Evolutionary conservation across 2,888 invertebrate genomes (phyloP), one percentile per base, ranked within the genome.

Genomic region (Nomada goodeniana): DNA sequence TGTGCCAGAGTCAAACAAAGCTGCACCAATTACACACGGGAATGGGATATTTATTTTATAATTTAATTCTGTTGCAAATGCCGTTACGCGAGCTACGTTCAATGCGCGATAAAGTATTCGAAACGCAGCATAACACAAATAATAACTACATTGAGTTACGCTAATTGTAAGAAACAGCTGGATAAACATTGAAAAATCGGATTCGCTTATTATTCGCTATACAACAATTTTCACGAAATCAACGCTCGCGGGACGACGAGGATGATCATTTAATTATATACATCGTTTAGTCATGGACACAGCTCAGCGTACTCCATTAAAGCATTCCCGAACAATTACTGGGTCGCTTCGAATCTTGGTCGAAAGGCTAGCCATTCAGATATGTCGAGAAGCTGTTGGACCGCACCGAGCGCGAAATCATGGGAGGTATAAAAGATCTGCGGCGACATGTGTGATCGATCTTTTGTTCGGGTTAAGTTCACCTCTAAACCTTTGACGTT

Each of bases 401-500:
- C 69, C 23, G 63, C 44, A 3, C 20, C 29, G 57, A 78, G 69
- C 79, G 63, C 63, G 63, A 78, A 63, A 78, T 59, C 72, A 44
- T 47, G 52, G 53, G n/a, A 59, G 63, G 63, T 72, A 74, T 65
- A 59, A 69, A 80, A 72, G 47, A 70, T 70, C 63, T 29, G n/a
- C 65, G 44, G 5, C 20, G 69, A 29, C 75, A 70, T 67, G 65
- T 67, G 65, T 18, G 65, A 74, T 70, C 69, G 36, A 29, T 53
- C 75, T 74, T 75, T 81, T 75, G 75, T 82, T 44, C 59, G 59
- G 82, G 60, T 60, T 61, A 70, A 63, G 70, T 76, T 78, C 68
- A 36, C 83, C 68, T 60, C 55, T 68, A 78, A 75, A 71, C 75
- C 68, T 64, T 75, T 61, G 83, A 74, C 83, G 65, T 80, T 59